Evolutionary conservation across 2,113 vertebrate genomes (phyloP), one percentile per base, ranked within the genome.

Genomic region (Steatornis caripensis): DNA sequence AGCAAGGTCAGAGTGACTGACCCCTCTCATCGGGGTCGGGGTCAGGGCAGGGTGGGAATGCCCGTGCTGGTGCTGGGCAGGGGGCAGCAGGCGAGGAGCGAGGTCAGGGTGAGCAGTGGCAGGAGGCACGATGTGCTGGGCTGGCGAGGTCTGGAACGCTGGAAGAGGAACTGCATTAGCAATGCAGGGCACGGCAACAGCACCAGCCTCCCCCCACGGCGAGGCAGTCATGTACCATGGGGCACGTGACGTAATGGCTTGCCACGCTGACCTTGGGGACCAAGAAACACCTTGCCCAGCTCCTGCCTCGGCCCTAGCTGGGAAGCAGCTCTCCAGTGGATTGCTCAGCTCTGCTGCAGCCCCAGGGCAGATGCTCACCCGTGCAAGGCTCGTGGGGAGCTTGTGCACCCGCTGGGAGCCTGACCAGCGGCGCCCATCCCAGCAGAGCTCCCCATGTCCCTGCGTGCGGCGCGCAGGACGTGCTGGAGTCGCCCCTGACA

Each of bases 401-500:
- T 43, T 0, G 7, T 11, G 15, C 36, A 23, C 20, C 27, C 8
- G 1, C 2, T 23, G 15, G 26, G 48, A 62, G 16, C 51, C 17
- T 0, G 5, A 39, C 23, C 57, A 57, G n/a, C 5, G 64, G 3
- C 18, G 34, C 24, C 49, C 29, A 6, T 10, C 20, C 36, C 46
- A 17, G 51, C 22, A 21, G 36, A 57, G 15, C 46, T 72, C 24
- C 55, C 66, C 34, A 7, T 20, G 12, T 29, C 34, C 46, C 53
- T 21, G 9, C 4, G 1, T 16, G 10, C 0, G 0, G 37, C 37
- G 37, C 0, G 0, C 0, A 2, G 32, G 36, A 37, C 0, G 1
- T 1, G 2, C 21, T 12, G 27, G 51, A 29, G 43, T n/a, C 0
- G 1, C 23, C 27, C 7, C 71, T 3, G 45, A 8, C 20, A 48